Base-by-base conservation (phyloP, 2,888 invertebrate species). In the Noctuana brunneofusca region DNA sequence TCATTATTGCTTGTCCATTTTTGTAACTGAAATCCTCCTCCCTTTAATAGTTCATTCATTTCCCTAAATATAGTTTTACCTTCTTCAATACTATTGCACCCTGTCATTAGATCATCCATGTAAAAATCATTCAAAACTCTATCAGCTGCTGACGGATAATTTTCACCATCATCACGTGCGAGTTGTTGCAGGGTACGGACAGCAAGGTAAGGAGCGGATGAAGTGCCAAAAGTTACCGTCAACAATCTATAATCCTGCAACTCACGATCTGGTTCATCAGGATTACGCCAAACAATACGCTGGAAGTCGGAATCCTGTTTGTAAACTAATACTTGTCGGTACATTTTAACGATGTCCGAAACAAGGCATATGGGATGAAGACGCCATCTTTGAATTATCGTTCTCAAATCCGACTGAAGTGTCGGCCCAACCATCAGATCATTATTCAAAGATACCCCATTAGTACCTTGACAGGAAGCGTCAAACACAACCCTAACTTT, bases 311-410 rank as follows among this genome's bases (percentile, higher is more conserved):
- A 30, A 57, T 79, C 70, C 1, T 69, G 57, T 4, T 66, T 48
- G 4, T 58, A 16, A 1, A 78, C 68, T 5, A 58, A 64, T 3
- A 76, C 64, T 64, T 75, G 72, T 0, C 75, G 55, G 43, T 75
- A 80, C 76, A 80, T 79, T 64, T 79, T 75, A 6, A 69, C 56
- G 9, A 78, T 68, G 46, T 75, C 76, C 0, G 74, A 71, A 0
- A 69, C 67, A 0, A 78, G 46, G 20, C 67, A 69, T 0, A 75
- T 64, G 0, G 60, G 65, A 53, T 71, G 53, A 0, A 9, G 35
- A 27, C 75, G 54, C 71, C 76, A 76, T 9, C 71, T 56, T 63
- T 72, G 64, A 4, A 76, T 49, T 3, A 78, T 59, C 20, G 71
- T 69, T 27, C 75, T 65, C 50, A 78, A 54, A 46, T 74, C 72